Evolutionary conservation across 1,140 invertebrate species (phyloP).

Genomic region (Andricus grossulariae): DNA sequence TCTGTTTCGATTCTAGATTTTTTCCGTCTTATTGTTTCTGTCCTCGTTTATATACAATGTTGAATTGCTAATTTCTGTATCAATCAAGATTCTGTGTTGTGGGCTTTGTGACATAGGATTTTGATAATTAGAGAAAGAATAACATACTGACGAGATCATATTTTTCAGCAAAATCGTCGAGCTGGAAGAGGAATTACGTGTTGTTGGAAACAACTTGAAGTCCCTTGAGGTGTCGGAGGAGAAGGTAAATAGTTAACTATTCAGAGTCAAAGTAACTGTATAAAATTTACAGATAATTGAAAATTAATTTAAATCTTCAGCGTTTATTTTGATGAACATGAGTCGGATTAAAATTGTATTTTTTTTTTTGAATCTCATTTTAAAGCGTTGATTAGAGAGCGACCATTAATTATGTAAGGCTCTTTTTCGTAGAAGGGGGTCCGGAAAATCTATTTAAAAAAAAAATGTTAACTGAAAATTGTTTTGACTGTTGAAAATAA

Average conservation of each 20-base stretch:
- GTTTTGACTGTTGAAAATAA: too few relatives aligned
- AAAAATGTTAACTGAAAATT: too few relatives aligned
- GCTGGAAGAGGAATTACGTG: conserved; percentile 98
- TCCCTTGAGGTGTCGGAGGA: conserved; percentile 99
- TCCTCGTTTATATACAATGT: background rate
- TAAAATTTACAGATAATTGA: conserved; percentile 27
- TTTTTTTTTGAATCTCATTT: background rate
- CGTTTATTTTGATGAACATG: background rate
- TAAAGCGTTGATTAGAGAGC: background rate
- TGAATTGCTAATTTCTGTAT: background rate
- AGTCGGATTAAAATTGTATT: background rate
- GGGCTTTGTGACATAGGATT: conserved; percentile 6
- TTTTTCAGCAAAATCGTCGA: conserved; percentile 98
- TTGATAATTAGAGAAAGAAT: background rate
- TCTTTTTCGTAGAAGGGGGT: too few relatives aligned
- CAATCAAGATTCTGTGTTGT: background rate
- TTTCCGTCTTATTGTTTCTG: background rate
- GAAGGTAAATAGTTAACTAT: conserved; percentile 84
- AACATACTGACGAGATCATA: background rate
- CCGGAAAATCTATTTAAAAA: too few relatives aligned
- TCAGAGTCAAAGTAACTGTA: background rate
- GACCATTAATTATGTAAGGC: too few relatives aligned
- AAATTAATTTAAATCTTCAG: conserved; percentile 32
- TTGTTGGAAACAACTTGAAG: conserved; percentile 99
- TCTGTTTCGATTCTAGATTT: too few relatives aligned